Evolutionary conservation across 2,797 vertebrate genomes (phyloP).

Genomic region (Argya squamiceps): DNA sequence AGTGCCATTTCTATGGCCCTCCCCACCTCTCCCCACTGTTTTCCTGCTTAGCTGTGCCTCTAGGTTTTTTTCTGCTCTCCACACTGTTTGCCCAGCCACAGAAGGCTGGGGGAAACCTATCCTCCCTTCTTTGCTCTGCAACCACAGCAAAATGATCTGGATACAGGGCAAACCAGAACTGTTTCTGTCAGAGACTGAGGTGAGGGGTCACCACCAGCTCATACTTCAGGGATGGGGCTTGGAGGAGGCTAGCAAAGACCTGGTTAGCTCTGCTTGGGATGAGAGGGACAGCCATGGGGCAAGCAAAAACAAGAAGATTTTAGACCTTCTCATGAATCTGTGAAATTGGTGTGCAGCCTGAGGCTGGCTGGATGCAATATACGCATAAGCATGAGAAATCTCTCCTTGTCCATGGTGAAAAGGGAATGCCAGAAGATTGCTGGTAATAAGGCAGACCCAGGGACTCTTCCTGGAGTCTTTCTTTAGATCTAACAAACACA

Average conservation of each 20-base stretch:
- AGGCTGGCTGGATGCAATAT: neutral
- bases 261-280: neutral
- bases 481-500: neutral
- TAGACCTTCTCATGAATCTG: neutral
- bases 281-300: neutral
- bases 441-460: neutral
- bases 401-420: neutral
- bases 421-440: neutral
- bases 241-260: neutral
- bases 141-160: neutral
- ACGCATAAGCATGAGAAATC: neutral
- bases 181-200: neutral
- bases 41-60: neutral
- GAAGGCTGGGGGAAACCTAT: neutral
- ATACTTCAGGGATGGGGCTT: neutral
- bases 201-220: neutral
- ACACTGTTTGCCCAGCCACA: fast-evolving
- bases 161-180: neutral
- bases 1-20: neutral
- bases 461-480: neutral
- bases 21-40: neutral
- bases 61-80: neutral
- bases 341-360: neutral
- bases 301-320: neutral
- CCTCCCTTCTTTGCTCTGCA: neutral